These are phyloP conservation scores for Nebria salina DNA, from an alignment of 2,888 invertebrate species.

Conservation along the genomic window DNA sequence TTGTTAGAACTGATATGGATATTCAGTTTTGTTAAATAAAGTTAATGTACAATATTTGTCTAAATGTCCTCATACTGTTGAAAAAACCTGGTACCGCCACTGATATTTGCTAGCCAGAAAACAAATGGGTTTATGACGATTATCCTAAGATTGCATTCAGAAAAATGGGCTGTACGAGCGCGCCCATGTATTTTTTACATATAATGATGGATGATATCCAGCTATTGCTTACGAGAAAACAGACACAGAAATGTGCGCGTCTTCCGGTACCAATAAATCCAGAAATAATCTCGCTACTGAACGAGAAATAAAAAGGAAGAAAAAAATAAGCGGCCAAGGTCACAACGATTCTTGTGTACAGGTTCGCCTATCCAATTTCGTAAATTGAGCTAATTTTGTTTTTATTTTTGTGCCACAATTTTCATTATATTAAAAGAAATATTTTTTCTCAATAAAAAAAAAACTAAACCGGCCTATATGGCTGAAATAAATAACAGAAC, in stretches of 20 bases:
- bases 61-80: too few species aligned
- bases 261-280: constrained; percentile 25
- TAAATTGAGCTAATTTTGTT: not conserved
- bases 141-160: constrained; percentile 46
- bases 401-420: not conserved
- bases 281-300: constrained; percentile 29
- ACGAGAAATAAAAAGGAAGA: not conserved
- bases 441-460: not conserved
- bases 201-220: constrained; percentile 44
- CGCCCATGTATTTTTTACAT: constrained; percentile 30
- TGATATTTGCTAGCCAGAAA: constrained; percentile 26
- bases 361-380: not conserved
- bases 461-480: too few species aligned
- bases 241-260: not conserved
- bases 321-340: constrained; percentile 2
- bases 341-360: not conserved
- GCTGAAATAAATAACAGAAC: too few species aligned
- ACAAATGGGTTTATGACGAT: constrained; percentile 46
- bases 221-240: constrained; percentile 24
- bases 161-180: constrained; percentile 24
- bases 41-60: too few species aligned
- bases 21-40: too few species aligned
- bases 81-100: too few species aligned
- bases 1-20: too few species aligned
- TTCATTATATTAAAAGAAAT: not conserved